phyloP scores from a whole-genome alignment of 2,888 invertebrate genomes.

The Coronaproctus castanopsis region DNA sequence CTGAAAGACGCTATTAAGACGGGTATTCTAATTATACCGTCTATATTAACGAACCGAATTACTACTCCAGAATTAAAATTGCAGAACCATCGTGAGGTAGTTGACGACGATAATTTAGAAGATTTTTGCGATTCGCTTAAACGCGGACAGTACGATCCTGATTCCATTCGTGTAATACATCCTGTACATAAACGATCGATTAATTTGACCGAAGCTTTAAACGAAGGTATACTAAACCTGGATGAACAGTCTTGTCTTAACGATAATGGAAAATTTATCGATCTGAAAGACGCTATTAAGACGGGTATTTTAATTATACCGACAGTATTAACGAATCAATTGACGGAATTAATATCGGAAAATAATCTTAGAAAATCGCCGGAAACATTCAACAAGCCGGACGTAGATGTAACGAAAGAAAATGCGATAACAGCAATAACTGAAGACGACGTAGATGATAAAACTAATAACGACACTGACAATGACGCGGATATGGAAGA shows the following conservation, averaged over 20 bases:
- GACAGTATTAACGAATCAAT: background rate
- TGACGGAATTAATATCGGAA: too few species aligned
- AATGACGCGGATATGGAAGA: slow-evolving; percentile 5
- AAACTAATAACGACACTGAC: too few species aligned
- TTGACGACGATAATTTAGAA: too few species aligned
- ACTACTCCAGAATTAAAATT: too few species aligned
- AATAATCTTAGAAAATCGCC: too few species aligned
- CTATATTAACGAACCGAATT: too few species aligned
- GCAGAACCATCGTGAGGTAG: too few species aligned
- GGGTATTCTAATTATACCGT: slow-evolving; percentile 51
- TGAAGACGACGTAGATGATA: too few species aligned
- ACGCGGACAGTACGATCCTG: background rate
- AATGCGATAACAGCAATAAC: background rate
- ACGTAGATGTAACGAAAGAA: background rate
- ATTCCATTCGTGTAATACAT: background rate
- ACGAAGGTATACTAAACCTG: slow-evolving; percentile 50
- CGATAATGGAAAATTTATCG: slow-evolving; percentile 41
- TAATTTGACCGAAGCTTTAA: slow-evolving; percentile 41
- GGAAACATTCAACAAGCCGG: too few species aligned
- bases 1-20: slow-evolving; percentile 53
- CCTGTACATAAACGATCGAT: background rate
- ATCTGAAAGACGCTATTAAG: slow-evolving; percentile 51
- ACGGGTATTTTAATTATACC: too few species aligned
- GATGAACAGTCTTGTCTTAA: slow-evolving; percentile 46
- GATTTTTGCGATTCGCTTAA: too few species aligned